Base-by-base conservation (phyloP, 1,140 invertebrate species). In the Psix sp. region DNA sequence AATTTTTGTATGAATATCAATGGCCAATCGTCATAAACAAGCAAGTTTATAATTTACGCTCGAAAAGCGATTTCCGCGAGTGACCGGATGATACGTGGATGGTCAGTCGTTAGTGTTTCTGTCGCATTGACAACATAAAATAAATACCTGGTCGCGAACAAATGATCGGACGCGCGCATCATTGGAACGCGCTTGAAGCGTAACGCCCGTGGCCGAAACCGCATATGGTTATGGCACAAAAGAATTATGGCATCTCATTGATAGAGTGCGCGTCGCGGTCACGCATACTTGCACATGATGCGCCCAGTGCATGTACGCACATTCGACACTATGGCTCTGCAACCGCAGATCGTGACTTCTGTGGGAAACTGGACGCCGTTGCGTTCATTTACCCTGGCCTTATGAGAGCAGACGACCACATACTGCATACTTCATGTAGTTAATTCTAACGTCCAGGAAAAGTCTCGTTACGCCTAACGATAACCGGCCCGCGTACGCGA, bases 341-440 rank as follows among this genome's bases (percentile, higher is more conserved):
- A 83, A 85, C 84, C 82, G 77, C 84, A 80, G 80, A 87, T 87
- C 84, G 82, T 85, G 83, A 86, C 84, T 86, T 81, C 80, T 86
- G 85, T 86, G 85, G 84, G 84, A 86, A 86, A 82, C 79, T 79
- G 66, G 59, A 80, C 83, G 81, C 66, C 26, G 38, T 45, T 51
- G 49, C 54, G 54, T 29, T 17, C 63, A 56, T 65, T n/a, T 67
- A 72, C 62, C 72, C 13, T 59, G 57, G 59, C 48, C 56, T 65
- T 57, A 48, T 56, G 38, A 65, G 59, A 59, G 65, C 48, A 16
- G 38, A 63, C 38, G 51, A 49, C 66, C 59, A 46, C 68, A 43
- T 52, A 54, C 54, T 35, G 35, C 38, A 56, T 49, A 17, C 40
- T 20, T 42, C 31, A 26, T 40, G 62, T 42, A 46, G 39, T 72